Evolutionary conservation across 2,113 vertebrate genomes (phyloP).

Genomic region (Motacilla alba): DNA sequence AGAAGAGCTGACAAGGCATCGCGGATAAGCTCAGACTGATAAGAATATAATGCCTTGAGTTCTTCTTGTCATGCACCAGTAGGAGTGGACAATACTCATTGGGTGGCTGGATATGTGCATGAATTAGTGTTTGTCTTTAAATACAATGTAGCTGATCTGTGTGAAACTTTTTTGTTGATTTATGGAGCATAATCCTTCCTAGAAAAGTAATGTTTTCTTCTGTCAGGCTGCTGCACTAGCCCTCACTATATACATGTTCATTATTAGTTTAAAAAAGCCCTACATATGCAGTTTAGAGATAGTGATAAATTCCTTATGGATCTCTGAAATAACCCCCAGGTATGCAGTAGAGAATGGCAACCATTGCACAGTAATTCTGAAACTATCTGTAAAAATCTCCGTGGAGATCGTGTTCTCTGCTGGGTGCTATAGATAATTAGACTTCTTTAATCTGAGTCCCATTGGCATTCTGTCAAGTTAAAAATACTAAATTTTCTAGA

Average conservation of each 20-base stretch:
- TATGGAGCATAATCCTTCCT: neutral
- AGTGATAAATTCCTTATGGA: neutral
- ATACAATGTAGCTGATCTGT: neutral
- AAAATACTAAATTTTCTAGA: neutral
- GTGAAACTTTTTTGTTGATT: neutral
- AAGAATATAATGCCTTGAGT: neutral
- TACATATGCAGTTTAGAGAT: neutral
- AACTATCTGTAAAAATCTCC: neutral
- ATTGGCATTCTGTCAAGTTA: neutral
- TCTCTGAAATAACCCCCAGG: neutral
- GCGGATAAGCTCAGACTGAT: neutral
- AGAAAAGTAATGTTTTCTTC: neutral
- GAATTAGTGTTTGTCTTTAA: neutral
- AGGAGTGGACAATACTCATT: neutral
- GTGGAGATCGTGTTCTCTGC: neutral
- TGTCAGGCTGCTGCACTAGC: neutral
- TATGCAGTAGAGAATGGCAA: neutral
- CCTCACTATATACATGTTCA: neutral
- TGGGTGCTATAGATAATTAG: neutral
- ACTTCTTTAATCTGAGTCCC: neutral
- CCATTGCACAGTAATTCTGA: neutral
- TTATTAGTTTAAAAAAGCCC: neutral
- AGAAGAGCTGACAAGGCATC: neutral
- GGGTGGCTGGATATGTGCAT: neutral
- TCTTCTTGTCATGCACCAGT: neutral